Base-by-base conservation (phyloP, 2,888 invertebrate species). In the Eristalis tenax region DNA sequence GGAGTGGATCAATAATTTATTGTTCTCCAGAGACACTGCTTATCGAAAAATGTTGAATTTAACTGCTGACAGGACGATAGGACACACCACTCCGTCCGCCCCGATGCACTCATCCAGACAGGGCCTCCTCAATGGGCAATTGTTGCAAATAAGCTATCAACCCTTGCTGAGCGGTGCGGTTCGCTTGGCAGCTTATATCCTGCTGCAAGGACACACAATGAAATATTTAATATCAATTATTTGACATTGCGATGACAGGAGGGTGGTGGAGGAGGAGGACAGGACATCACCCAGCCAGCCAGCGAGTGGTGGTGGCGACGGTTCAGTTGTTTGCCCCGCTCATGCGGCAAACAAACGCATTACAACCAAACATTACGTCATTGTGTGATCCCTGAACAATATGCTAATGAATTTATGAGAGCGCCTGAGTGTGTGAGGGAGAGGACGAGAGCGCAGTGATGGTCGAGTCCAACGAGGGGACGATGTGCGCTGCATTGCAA, bases 201-300 rank as follows among this genome's bases (percentile, higher is more conserved):
- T 40, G 15, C 26, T 38, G n/a, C 40, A 70, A 61, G 22, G 57
- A 66, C 70, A 56, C 56, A 18, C 66, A 77, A 80, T 87, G 73
- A 87, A 87, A 87, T 83, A 87, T 87, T 87, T 83, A 80, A 83
- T 87, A 87, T 87, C 87, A 87, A 83, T 87, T 87, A 83, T 83
- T 87, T 87, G 83, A 76, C 73, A 83, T 69, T 75, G 65, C 85
- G 28, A 64, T 43, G 64, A 77, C 38, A 50, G 50, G 50, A 32
- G 18, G 18, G n/a, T 4, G 43, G 43, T 4, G 43, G 43, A 15
- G 4, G 50, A 18, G 50, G 43, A n/a, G n/a, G 43, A 32, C 32
- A 32, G 32, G 32, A 32, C 32, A 32, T 32, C 32, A 1, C 32
- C 32, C 32, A 32, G 32, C 32, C 32, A 32, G 32, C 32, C 32